phyloP scores from a whole-genome alignment of 1,140 invertebrate genomes.

The Neodiprion fabricii region DNA sequence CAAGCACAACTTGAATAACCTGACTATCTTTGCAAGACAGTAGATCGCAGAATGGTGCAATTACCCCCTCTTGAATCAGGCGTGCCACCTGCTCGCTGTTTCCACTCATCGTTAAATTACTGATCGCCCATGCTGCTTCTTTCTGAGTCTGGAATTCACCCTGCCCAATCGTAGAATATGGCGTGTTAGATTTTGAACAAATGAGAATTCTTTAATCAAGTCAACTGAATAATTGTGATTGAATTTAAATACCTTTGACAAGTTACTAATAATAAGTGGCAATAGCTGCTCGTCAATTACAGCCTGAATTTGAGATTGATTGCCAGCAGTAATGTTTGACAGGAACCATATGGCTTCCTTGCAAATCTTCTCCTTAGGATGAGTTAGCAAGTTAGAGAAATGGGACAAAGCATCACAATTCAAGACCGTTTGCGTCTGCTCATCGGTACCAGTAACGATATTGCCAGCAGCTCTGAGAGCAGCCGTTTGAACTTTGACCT shows the following conservation, averaged over 20 bases:
- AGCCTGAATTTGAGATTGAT: conserved; percentile 95
- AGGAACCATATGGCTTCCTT: conserved; percentile 99
- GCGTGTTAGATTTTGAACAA: conserved; percentile 8
- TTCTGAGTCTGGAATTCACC: conserved; percentile 99
- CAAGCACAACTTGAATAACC: conserved; percentile 88
- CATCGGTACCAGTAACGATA: conserved; percentile 98
- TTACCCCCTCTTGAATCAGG: conserved; percentile 88
- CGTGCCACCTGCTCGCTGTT: conserved; percentile 87
- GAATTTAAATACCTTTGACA: conserved; percentile 65
- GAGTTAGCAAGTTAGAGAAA: conserved; percentile 87
- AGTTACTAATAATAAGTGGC: conserved; percentile 93
- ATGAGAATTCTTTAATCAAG: too few relatives aligned
- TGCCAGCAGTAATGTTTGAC: conserved; percentile 98
- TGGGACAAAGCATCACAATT: conserved; percentile 85
- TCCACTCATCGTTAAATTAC: conserved; percentile 97
- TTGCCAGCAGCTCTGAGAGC: conserved; percentile 97
- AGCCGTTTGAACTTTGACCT: conserved; percentile 98
- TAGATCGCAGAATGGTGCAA: conserved; percentile 89
- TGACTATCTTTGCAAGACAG: conserved; percentile 90
- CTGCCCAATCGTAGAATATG: conserved; percentile 55
- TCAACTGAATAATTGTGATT: background rate
- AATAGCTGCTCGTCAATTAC: conserved; percentile 95
- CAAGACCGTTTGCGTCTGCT: conserved; percentile 86
- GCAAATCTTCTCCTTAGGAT: conserved; percentile 86
- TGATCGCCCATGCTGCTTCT: conserved; percentile 99